Evolutionary conservation across 2,888 invertebrate genomes (phyloP).

Genomic region (Aelia acuminata): DNA sequence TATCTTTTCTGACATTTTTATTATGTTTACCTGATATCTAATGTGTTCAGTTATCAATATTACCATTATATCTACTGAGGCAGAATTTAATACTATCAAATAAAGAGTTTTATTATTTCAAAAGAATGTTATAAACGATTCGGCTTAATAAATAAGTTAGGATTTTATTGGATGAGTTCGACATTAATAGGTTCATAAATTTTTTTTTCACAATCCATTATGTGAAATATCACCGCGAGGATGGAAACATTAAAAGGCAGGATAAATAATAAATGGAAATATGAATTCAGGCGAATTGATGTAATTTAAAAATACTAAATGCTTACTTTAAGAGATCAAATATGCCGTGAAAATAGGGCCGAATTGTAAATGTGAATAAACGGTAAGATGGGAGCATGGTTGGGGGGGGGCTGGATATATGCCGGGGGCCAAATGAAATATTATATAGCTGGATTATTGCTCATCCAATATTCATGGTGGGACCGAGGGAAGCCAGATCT

Average conservation of each 20-base stretch:
- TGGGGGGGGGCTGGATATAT: background rate
- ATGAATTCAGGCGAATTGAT: background rate
- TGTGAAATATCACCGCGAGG: no score
- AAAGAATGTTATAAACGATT: no score
- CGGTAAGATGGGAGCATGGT: background rate
- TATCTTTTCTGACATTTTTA: no score
- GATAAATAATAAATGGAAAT: background rate
- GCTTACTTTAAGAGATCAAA: slow-evolving; percentile 12
- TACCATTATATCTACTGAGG: no score
- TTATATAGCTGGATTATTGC: slow-evolving; percentile 54
- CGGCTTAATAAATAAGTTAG: no score
- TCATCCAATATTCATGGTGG: slow-evolving; percentile 57
- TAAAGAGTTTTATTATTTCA: no score
- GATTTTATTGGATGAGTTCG: no score
- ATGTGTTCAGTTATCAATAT: no score
- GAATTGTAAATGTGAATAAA: slow-evolving; percentile 38
- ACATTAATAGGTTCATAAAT: no score
- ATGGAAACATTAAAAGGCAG: background rate
- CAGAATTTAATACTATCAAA: no score
- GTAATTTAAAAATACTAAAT: slow-evolving; percentile 4
- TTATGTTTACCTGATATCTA: no score
- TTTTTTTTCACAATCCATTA: no score
- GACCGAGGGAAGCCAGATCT: slow-evolving; percentile 32
- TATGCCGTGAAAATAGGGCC: background rate
- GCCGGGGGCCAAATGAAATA: slow-evolving; percentile 51